A percentile compares a stretch with the other conserved stretches of the same genome.
Evolutionary conservation across 2,113 vertebrate species (phyloP).

Genomic region (Oenanthe oenanthe): DNA sequence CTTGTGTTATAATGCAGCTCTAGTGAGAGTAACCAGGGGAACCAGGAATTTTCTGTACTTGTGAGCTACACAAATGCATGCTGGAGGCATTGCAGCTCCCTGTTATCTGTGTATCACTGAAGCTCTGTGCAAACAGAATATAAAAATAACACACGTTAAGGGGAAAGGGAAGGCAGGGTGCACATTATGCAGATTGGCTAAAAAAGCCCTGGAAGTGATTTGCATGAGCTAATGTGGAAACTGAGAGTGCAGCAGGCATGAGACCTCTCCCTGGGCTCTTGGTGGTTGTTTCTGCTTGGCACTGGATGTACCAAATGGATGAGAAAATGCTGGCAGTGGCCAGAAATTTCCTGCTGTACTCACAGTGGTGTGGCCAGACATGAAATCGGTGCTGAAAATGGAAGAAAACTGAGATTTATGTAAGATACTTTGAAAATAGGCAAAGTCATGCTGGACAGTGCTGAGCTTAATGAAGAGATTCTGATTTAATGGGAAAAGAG

Average conservation of each 20-base stretch:
- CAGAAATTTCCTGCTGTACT: not conserved
- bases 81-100: not conserved
- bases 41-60: constrained; percentile 1
- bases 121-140: not conserved
- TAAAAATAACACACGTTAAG: not conserved
- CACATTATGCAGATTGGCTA: not conserved
- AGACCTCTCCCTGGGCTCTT: not conserved
- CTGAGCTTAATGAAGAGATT: not conserved
- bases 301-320: not conserved
- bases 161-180: not conserved
- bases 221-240: not conserved
- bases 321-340: not conserved
- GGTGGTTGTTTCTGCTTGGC: not conserved
- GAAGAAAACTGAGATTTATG: not conserved
- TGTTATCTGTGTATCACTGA: not conserved
- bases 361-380: not conserved
- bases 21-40: not conserved
- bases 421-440: not conserved
- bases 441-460: not conserved
- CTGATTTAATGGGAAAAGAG: not conserved
- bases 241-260: not conserved
- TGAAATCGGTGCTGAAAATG: not conserved
- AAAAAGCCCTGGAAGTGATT: not conserved
- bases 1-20: not conserved
- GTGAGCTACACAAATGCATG: not conserved